Evolutionary conservation across 2,797 vertebrate genomes (phyloP), one percentile per base, ranked within the genome.

Genomic region (Rhinogobio ventralis): DNA sequence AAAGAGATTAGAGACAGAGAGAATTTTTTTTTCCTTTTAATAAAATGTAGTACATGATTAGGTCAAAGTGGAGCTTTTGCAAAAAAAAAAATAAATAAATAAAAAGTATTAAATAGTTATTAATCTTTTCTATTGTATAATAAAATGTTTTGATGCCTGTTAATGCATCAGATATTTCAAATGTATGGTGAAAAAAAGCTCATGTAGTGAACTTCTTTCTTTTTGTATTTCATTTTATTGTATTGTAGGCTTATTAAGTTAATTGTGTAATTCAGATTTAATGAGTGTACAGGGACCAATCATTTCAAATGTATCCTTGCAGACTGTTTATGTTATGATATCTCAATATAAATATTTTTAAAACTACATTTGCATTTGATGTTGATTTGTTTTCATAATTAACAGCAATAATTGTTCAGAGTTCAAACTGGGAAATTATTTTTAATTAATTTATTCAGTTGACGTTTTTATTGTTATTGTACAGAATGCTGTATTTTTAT

Each of bases 21-120:
- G 25, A 30, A 13, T 42, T 68, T 67, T 81, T 68, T 42, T 8
- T n/a, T 1, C 19, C 7, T 3, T 68, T 57, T 69, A 71, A 83
- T 67, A 74, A 76, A 83, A 83, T 67, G 33, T 15, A 83, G 33
- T 62, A 76, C 57, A 83, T 83, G 46, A 83, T 76, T 76, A 55
- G n/a, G 62, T 77, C n/a, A 77, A 68, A 23, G 36, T 23, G 39
- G 15, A 78, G 39, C 83, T 69, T 36, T 30, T 30, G 53, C 45
- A 25, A 67, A 25, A n/a, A 74, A 55, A 57, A 7, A 82, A 74
- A 53, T 1, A 25, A 23, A 3, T 19, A 14, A 42, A 11, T 30
- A 19, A 20, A 20, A 62, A 25, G 36, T 57, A 66, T 33, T 30
- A 66, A 66, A 23, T 11, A 14, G 60, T 67, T 79, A 45, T 64